These are phyloP conservation scores for Geophilus truncorum DNA, from an alignment of 2,888 invertebrate species.

Conservation along the genomic window DNA sequence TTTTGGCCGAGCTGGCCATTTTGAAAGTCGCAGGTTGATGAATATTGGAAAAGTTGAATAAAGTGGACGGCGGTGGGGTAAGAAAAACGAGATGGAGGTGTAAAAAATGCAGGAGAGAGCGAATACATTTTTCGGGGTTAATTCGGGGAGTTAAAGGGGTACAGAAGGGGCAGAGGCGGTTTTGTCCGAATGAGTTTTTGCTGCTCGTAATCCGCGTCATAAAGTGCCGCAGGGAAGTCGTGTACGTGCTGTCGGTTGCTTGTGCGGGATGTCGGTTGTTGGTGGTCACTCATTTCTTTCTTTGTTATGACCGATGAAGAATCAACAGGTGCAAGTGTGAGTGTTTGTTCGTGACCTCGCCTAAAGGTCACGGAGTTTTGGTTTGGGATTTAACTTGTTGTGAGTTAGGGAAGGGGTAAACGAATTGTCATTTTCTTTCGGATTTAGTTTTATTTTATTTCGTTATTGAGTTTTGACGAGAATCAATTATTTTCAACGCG, in stretches of 20 bases:
- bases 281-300: neutral
- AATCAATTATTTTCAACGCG: neutral
- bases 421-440: neutral
- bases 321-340: neutral
- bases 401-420: neutral
- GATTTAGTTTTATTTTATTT: neutral
- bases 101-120: neutral
- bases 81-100: neutral
- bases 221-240: neutral
- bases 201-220: neutral
- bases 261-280: neutral
- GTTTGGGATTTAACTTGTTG: neutral
- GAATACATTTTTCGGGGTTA: neutral
- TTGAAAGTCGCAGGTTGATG: neutral
- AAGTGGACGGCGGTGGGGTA: neutral
- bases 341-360: neutral
- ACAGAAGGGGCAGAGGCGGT: no score
- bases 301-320: neutral
- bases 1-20: neutral
- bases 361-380: neutral
- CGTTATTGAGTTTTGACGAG: neutral
- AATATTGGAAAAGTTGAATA: slow-evolving; percentile 10
- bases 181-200: neutral
- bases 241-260: neutral
- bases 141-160: neutral